Conservation (phyloP, 2,797 vertebrate species). For the Orestias chungarensis region DNA sequence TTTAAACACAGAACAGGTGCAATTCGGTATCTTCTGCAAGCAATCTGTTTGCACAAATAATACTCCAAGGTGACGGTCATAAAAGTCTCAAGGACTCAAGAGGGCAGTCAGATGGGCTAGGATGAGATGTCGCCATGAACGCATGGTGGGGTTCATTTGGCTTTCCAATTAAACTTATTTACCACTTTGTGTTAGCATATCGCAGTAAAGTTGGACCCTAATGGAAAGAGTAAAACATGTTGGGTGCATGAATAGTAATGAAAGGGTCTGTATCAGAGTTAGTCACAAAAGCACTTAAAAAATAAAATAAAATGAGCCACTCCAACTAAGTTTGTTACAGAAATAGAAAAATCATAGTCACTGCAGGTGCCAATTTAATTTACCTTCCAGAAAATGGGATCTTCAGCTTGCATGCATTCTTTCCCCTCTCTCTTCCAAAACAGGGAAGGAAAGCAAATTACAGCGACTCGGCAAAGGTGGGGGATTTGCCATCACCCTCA, state of each 20-base stretch:
- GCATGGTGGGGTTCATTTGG: too few relatives aligned
- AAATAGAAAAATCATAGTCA: constrained; percentile 65
- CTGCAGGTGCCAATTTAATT: constrained; percentile 70
- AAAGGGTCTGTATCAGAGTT: not conserved
- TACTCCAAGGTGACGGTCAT: too few relatives aligned
- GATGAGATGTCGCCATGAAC: too few relatives aligned
- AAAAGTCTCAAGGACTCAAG: too few relatives aligned
- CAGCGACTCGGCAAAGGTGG: constrained; percentile 39
- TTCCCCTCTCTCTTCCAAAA: constrained; percentile 43
- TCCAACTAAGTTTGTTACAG: constrained; percentile 31
- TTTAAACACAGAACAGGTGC: too few relatives aligned
- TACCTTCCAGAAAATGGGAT: constrained; percentile 69
- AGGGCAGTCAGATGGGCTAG: too few relatives aligned
- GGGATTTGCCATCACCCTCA: constrained; percentile 44
- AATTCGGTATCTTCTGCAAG: too few relatives aligned
- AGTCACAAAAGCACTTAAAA: constrained; percentile 6
- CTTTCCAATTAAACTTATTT: too few relatives aligned
- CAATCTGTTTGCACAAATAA: too few relatives aligned
- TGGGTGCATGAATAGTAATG: not conserved
- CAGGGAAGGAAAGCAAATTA: constrained; percentile 58
- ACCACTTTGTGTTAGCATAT: too few relatives aligned
- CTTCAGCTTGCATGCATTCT: constrained; percentile 42
- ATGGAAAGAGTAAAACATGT: not conserved
- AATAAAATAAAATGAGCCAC: not conserved
- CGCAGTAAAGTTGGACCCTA: not conserved